A percentile compares a stretch with the other conserved stretches of the same genome.
These are phyloP conservation scores for Anastatus disparis DNA, from an alignment of 1,140 invertebrate genomes.

Conservation along the genomic window DNA sequence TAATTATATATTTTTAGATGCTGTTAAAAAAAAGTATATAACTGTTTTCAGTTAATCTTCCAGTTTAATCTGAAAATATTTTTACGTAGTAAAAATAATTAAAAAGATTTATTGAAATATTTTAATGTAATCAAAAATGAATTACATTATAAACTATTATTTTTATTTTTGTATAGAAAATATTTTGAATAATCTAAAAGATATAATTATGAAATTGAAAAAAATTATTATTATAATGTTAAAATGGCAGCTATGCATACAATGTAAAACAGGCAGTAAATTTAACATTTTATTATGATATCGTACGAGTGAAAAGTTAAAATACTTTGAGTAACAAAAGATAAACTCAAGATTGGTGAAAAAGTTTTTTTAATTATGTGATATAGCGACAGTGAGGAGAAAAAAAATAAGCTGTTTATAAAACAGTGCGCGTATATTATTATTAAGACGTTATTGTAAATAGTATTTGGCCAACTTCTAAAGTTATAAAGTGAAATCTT, in stretches of 20 bases:
- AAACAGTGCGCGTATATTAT: not conserved
- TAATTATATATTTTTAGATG: not conserved
- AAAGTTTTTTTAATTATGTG: not conserved
- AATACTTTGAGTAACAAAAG: not conserved
- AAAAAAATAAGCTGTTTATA: conserved; percentile 4
- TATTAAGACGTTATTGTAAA: conserved; percentile 14
- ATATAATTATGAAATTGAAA: too few relatives aligned
- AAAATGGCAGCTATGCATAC: not conserved
- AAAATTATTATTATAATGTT: too few relatives aligned
- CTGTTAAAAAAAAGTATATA: not conserved
- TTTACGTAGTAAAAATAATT: not conserved
- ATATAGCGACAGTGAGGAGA: not conserved
- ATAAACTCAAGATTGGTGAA: not conserved
- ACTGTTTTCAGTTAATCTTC: too few relatives aligned
- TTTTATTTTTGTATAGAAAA: too few relatives aligned
- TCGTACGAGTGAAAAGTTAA: not conserved
- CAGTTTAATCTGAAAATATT: too few relatives aligned
- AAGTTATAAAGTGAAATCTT: not conserved
- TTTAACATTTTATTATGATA: not conserved
- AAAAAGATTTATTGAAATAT: not conserved
- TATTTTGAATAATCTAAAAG: too few relatives aligned
- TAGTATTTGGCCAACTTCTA: not conserved
- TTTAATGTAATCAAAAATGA: too few relatives aligned
- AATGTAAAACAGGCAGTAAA: not conserved
- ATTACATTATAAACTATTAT: too few relatives aligned